A percentile compares a stretch with the other conserved stretches of the same genome.
Conservation (phyloP, 35 echinoderm and acorn worm species). For the Patiria miniata region DNA sequence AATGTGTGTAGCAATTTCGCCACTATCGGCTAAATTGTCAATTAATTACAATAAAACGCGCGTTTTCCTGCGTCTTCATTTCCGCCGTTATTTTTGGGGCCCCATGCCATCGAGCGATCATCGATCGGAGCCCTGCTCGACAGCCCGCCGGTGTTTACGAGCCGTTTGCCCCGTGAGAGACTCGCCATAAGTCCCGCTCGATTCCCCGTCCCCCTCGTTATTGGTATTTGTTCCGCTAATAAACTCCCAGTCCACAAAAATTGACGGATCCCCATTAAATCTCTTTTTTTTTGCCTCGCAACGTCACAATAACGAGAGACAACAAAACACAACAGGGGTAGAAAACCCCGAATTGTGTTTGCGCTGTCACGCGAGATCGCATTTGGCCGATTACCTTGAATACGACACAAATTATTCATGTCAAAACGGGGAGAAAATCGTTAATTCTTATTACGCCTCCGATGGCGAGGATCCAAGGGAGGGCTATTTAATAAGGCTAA, state of each 20-base stretch:
- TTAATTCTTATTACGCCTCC: background rate
- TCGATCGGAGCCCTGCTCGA: background rate
- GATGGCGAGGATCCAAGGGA: background rate
- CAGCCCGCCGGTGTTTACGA: constrained; percentile 21
- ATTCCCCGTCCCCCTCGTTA: constrained; percentile 19
- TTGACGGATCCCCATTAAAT: background rate
- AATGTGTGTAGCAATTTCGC: constrained; percentile 33
- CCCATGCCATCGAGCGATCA: background rate
- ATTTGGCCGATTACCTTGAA: constrained; percentile 26
- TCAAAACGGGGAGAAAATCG: background rate
- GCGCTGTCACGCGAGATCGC: background rate
- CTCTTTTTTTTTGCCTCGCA: too few relatives aligned
- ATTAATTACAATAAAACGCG: constrained; percentile 32
- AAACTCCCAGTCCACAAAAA: background rate
- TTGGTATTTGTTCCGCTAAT: constrained; percentile 22
- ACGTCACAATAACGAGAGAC: background rate
- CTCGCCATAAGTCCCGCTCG: constrained; percentile 28
- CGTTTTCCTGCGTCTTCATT: constrained; percentile 18
- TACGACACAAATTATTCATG: constrained; percentile 19
- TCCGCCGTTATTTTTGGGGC: background rate
- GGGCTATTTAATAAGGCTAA: constrained; percentile 1
- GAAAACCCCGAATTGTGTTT: background rate
- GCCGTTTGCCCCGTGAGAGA: constrained; percentile 31
- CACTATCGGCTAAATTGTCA: constrained; percentile 28
- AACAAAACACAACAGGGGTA: background rate